Conservation (phyloP, 2,888 invertebrate genomes). For the Drosophila cracens region DNA sequence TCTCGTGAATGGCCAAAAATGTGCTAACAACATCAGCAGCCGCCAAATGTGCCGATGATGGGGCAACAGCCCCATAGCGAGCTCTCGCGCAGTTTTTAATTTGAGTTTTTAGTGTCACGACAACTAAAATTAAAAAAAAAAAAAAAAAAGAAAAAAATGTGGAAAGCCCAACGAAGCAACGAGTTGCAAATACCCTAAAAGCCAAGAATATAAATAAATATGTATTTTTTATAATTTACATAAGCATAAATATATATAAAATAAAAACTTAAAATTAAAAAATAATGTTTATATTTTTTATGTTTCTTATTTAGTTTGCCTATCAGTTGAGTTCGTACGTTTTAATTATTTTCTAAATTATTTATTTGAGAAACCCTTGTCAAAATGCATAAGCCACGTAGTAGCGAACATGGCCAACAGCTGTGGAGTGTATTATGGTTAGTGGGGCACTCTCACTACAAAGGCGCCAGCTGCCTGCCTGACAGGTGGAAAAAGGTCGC, state of each 20-base stretch:
- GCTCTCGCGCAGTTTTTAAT: conserved; percentile 34
- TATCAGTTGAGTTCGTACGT: not conserved
- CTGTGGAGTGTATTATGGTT: conserved; percentile 31
- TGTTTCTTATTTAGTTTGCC: not conserved
- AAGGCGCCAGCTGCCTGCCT: conserved; percentile 35
- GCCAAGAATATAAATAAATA: not conserved
- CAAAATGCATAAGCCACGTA: not conserved
- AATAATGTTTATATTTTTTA: not conserved
- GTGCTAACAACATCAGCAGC: conserved; percentile 32
- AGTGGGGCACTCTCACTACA: conserved; percentile 27
- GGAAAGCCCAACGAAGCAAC: not conserved
- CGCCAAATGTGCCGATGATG: conserved; percentile 43
- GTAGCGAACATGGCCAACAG: conserved; percentile 23
- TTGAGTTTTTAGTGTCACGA: conserved; percentile 34
- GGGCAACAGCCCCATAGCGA: conserved; percentile 10
- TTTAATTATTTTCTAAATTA: not conserved
- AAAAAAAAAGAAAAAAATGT: not conserved
- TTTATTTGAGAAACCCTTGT: not conserved
- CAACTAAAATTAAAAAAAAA: conserved; percentile 11
- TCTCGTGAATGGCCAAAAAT: conserved; percentile 19
- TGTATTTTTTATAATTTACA: too few species aligned
- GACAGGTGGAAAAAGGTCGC: conserved; percentile 62
- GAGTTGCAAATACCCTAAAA: not conserved
- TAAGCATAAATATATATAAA: too few species aligned
- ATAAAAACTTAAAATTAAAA: not conserved